These are phyloP conservation scores for Lepas anatifera DNA, from an alignment of 2,888 invertebrate species.

Conservation along the genomic window DNA sequence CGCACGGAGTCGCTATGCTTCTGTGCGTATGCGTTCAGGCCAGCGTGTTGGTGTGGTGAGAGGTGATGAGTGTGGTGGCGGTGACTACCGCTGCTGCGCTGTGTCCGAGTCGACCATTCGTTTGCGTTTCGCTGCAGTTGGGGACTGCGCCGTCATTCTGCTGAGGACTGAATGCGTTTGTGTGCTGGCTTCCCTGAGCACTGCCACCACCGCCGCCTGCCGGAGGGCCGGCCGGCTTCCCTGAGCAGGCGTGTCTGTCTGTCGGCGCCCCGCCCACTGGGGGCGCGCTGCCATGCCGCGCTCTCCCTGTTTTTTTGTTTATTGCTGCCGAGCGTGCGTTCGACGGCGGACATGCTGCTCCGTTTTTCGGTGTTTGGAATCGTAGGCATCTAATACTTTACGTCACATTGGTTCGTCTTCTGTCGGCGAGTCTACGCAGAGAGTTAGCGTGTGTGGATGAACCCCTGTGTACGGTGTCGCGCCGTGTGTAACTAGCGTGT, in stretches of 20 bases:
- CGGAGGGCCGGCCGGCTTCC: neutral
- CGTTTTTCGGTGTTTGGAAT: neutral
- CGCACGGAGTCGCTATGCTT: neutral
- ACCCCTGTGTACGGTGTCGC: neutral
- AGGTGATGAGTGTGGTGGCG: neutral
- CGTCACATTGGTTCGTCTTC: no score
- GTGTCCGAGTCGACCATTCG: neutral
- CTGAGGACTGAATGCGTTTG: no score
- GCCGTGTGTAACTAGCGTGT: neutral
- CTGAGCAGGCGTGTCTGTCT: no score
- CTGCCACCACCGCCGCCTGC: conserved; percentile 4
- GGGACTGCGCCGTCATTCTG: no score
- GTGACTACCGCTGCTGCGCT: neutral
- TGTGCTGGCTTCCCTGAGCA: neutral
- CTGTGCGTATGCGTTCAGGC: neutral
- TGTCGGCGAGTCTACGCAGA: no score
- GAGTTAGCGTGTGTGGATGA: neutral
- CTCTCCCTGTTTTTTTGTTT: no score
- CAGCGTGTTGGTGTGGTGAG: neutral
- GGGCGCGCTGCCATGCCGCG: no score
- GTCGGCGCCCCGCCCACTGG: no score
- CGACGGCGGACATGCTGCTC: neutral
- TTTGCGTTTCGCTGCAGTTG: no score
- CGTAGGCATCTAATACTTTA: conserved; percentile 2
- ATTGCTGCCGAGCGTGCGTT: neutral